A percentile compares a stretch with the other conserved stretches of the same genome.
phyloP scores from a whole-genome alignment of 2,113 vertebrate species.

The Hippopotamus amphibius region DNA sequence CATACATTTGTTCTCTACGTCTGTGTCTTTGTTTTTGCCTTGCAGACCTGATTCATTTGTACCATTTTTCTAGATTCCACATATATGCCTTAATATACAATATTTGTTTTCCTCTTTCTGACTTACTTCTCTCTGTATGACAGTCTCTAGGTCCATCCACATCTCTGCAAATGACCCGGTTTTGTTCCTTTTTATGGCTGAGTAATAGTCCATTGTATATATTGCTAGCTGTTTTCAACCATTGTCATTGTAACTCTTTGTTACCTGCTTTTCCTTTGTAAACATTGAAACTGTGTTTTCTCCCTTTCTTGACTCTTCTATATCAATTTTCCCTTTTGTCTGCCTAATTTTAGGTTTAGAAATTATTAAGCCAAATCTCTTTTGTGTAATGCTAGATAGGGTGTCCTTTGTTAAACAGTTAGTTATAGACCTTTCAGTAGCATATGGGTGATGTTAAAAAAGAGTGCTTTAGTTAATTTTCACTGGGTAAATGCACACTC shows the following conservation, averaged over 20 bases:
- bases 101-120: too few species aligned
- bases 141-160: too few species aligned
- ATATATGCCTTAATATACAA: too few species aligned
- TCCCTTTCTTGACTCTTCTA: background rate
- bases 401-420: slow-evolving; percentile 39
- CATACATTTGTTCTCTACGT: too few species aligned
- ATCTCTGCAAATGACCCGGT: too few species aligned
- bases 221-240: slow-evolving; percentile 14
- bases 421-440: slow-evolving; percentile 31
- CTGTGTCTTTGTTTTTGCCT: too few species aligned
- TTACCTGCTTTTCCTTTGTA: slow-evolving; percentile 47
- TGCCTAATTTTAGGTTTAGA: slow-evolving; percentile 47
- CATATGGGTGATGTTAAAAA: background rate
- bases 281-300: background rate
- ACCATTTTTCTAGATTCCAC: too few species aligned
- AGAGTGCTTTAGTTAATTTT: slow-evolving; percentile 39
- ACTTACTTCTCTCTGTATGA: too few species aligned
- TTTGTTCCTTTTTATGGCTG: too few species aligned
- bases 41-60: too few species aligned
- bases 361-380: background rate
- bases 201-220: background rate
- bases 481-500: background rate
- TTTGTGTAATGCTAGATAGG: slow-evolving; percentile 10
- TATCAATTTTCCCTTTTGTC: background rate
- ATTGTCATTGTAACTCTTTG: slow-evolving; percentile 18